These are phyloP conservation scores for Carassius carassius DNA, from an alignment of 2,113 vertebrate species.

Conservation along the genomic window DNA sequence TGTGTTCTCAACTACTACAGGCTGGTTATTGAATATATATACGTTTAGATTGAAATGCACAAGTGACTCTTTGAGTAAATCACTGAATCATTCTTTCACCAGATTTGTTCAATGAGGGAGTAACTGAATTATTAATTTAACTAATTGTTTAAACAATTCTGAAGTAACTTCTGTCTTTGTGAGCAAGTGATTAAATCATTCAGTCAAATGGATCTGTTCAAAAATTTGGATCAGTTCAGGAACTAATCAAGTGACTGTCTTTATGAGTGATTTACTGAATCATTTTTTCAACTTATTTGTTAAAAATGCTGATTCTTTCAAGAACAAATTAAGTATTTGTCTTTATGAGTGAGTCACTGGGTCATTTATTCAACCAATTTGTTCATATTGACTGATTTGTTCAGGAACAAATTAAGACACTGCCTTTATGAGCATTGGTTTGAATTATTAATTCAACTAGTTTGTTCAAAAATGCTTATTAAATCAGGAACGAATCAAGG, in stretches of 20 bases:
- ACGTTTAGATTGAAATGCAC: not conserved
- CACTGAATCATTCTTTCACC: not conserved
- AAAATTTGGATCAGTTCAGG: not conserved
- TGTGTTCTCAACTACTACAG: not conserved
- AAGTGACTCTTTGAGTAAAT: slow-evolving; percentile 14
- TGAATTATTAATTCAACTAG: not conserved
- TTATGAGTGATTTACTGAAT: not conserved
- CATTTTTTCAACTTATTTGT: not conserved
- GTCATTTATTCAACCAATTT: not conserved
- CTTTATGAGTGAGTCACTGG: not conserved
- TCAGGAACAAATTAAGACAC: not conserved
- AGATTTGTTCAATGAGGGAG: not conserved
- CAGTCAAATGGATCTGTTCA: not conserved
- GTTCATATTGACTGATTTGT: not conserved
- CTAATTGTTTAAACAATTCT: not conserved
- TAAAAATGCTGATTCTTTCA: not conserved
- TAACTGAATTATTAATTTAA: not conserved
- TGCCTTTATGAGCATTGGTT: not conserved
- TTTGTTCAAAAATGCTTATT: not conserved
- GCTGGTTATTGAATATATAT: not conserved
- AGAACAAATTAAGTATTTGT: not conserved
- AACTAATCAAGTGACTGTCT: not conserved
- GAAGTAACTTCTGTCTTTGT: not conserved
- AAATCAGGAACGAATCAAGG: not conserved
- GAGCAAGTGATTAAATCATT: no score